Percentiles rank a stretch among this genome's conserved stretches.
Evolutionary conservation across 1,140 invertebrate genomes (phyloP).

Genomic region (Dendrolimus punctatus): DNA sequence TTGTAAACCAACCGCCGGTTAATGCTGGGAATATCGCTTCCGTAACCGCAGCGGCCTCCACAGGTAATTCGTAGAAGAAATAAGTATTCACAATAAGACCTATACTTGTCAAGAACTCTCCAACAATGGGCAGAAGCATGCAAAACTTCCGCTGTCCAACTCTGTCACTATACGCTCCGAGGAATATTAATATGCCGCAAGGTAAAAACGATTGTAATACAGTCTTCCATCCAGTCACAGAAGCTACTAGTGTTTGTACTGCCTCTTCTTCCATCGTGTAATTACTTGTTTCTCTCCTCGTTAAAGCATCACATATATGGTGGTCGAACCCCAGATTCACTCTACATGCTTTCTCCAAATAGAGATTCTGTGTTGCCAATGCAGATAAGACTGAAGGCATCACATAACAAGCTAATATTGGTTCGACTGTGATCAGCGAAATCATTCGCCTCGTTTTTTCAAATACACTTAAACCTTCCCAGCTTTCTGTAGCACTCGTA

Average conservation of each 20-base stretch:
- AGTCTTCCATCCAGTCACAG: slow-evolving; percentile 86
- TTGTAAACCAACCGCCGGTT: slow-evolving; percentile 88
- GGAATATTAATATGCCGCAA: slow-evolving; percentile 82
- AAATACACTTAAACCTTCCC: slow-evolving; percentile 63
- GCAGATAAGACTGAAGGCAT: slow-evolving; percentile 84
- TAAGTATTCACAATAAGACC: slow-evolving; percentile 86
- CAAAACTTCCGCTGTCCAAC: slow-evolving; percentile 85
- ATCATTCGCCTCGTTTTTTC: slow-evolving; percentile 72
- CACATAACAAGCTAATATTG: slow-evolving; percentile 84
- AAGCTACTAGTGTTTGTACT: slow-evolving; percentile 83
- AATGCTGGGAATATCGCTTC: slow-evolving; percentile 85
- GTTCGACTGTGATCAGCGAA: slow-evolving; percentile 85
- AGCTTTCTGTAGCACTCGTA: slow-evolving; percentile 32
- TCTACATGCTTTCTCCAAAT: slow-evolving; percentile 87
- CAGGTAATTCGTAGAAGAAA: slow-evolving; percentile 83
- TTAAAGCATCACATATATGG: slow-evolving; percentile 81
- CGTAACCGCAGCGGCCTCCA: slow-evolving; percentile 82
- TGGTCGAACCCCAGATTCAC: slow-evolving; percentile 82
- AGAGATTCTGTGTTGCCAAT: slow-evolving; percentile 86
- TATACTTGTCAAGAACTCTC: slow-evolving; percentile 83
- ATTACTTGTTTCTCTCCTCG: slow-evolving; percentile 78
- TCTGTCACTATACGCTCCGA: slow-evolving; percentile 85
- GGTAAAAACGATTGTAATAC: slow-evolving; percentile 83
- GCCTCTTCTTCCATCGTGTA: slow-evolving; percentile 80
- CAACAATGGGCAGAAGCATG: slow-evolving; percentile 86